These are phyloP conservation scores for Takifugu ocellatus DNA, from an alignment of 2,797 vertebrate species.

Conservation along the genomic window DNA sequence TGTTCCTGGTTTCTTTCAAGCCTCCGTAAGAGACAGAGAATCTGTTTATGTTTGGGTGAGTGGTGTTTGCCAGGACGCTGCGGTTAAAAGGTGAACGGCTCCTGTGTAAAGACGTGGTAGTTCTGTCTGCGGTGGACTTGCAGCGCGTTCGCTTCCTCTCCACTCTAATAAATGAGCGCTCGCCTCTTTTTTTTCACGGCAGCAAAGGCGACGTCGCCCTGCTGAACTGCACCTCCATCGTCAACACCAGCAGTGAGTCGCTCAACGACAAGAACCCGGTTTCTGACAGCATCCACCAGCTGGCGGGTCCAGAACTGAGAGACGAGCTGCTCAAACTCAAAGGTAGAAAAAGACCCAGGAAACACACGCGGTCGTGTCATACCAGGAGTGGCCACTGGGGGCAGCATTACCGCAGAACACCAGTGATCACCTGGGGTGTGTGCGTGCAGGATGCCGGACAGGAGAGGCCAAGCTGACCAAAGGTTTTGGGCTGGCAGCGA, in stretches of 20 bases:
- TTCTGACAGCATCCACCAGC: constrained; percentile 87
- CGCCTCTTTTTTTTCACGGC: constrained; percentile 2
- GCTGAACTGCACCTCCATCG: constrained; percentile 91
- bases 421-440: background rate
- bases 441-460: constrained; percentile 86
- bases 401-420: no score
- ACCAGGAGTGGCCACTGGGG: no score
- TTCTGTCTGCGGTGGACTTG: no score
- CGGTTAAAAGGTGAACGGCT: no score
- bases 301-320: constrained; percentile 87
- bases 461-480: constrained; percentile 95
- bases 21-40: no score
- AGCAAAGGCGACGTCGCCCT: constrained; percentile 89
- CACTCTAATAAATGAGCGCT: no score
- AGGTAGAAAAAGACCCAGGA: constrained; percentile 67
- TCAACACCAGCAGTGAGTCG: constrained; percentile 94
- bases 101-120: no score
- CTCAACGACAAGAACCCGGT: constrained; percentile 92
- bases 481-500: constrained; percentile 90
- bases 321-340: constrained; percentile 94
- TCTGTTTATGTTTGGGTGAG: no score
- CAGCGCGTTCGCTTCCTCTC: no score
- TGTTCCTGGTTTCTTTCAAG: constrained; percentile 33
- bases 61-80: no score
- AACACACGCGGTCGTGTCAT: no score